Percentiles rank a stretch among this genome's conserved stretches.
Evolutionary conservation across 2,113 vertebrate species (phyloP).

Genomic region (Ailurus styani): DNA sequence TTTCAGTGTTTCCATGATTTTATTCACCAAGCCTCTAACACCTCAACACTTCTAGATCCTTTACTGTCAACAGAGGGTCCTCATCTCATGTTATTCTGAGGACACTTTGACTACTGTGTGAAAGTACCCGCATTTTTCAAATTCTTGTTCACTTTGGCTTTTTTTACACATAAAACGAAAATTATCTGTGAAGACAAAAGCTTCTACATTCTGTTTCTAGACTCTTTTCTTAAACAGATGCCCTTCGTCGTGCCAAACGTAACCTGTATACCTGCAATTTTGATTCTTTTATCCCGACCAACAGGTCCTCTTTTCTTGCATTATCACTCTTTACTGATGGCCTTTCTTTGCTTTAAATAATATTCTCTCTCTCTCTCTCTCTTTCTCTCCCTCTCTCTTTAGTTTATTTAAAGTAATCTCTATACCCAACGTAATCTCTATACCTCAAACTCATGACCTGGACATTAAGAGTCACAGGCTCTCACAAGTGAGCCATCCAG

Average conservation of each 20-base stretch:
- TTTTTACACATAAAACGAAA: background rate
- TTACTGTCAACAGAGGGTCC: background rate
- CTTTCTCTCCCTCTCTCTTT: too few relatives aligned
- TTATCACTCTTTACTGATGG: background rate
- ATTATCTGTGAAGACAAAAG: background rate
- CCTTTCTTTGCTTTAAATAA: background rate
- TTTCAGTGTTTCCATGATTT: background rate
- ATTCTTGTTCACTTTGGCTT: background rate
- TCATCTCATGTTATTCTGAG: background rate
- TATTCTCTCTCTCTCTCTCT: background rate
- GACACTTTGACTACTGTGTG: background rate
- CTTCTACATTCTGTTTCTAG: background rate
- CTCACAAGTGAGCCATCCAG: background rate
- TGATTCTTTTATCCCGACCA: background rate
- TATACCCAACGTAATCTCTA: too few relatives aligned
- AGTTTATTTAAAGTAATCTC: background rate
- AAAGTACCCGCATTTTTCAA: background rate
- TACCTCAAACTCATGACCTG: background rate
- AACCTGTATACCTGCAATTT: background rate
- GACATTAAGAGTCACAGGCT: background rate
- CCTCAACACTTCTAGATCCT: background rate
- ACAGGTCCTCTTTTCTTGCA: background rate
- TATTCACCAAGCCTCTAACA: background rate
- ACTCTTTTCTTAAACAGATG: background rate
- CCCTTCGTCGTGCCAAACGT: background rate